A percentile compares a stretch with the other conserved stretches of the same genome.
Conservation (phyloP, 2,888 invertebrate genomes). For the Deilephila elpenor region DNA sequence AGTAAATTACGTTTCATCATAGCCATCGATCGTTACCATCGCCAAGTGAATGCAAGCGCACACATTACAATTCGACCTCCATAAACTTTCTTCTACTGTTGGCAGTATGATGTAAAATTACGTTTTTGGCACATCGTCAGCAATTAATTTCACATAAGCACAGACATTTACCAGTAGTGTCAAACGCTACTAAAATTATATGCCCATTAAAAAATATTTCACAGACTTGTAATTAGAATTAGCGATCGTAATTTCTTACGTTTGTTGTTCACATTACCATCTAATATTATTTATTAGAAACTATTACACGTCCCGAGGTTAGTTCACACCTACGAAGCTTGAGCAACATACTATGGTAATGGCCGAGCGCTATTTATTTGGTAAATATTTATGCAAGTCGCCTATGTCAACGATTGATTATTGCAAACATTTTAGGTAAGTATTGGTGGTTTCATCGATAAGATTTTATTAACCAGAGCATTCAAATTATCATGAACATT, state of each 20-base stretch:
- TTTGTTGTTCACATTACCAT: not conserved
- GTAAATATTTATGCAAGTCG: not conserved
- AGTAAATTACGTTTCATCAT: constrained; percentile 11
- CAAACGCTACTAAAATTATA: not conserved
- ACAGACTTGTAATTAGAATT: not conserved
- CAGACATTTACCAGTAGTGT: not conserved
- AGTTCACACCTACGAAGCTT: not conserved
- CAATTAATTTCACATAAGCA: constrained; percentile 12
- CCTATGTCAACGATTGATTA: not conserved
- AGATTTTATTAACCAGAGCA: not conserved
- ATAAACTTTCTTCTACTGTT: constrained; percentile 48
- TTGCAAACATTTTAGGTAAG: not conserved
- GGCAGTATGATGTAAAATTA: constrained; percentile 26
- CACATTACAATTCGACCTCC: constrained; percentile 56
- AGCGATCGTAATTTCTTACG: not conserved
- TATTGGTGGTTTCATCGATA: too few species aligned
- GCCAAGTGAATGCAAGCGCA: constrained; percentile 46
- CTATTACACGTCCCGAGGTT: not conserved
- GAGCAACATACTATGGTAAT: not conserved
- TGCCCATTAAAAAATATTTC: not conserved
- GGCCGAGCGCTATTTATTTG: not conserved
- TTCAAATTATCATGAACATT: not conserved
- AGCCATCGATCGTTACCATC: constrained; percentile 21
- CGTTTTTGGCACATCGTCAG: not conserved
- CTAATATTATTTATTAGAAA: too few species aligned